Evolutionary conservation across 2,888 invertebrate genomes (phyloP).

Genomic region (Scaptomyza parva): DNA sequence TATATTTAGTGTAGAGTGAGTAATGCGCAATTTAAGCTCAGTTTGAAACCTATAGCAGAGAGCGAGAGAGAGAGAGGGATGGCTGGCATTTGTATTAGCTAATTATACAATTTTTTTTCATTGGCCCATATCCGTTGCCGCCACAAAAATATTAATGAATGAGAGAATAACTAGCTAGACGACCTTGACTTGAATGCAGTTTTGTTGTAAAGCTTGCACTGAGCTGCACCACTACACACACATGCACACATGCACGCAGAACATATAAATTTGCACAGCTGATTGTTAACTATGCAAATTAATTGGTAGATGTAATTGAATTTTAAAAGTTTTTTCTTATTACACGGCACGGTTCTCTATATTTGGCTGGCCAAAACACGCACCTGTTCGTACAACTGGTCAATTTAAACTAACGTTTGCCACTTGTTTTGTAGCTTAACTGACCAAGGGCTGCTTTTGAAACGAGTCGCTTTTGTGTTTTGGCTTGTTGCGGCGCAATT

Average conservation of each 20-base stretch:
- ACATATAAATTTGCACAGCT: conserved; percentile 67
- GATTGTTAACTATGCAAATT: conserved; percentile 61
- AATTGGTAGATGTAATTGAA: conserved; percentile 34
- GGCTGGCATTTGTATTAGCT: neutral
- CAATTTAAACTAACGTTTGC: conserved; percentile 49
- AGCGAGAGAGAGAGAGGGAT: neutral
- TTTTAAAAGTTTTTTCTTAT: conserved; percentile 1
- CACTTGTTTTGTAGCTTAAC: conserved; percentile 17
- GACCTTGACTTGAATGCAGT: conserved; percentile 68
- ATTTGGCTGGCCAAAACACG: conserved; percentile 37
- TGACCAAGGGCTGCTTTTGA: conserved; percentile 24
- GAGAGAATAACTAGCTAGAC: conserved; percentile 14
- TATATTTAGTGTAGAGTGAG: conserved; percentile 2
- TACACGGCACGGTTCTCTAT: conserved; percentile 11
- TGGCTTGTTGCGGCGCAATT: conserved; percentile 7
- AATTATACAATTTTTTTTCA: conserved; percentile 34
- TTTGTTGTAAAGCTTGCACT: conserved; percentile 34
- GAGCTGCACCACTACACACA: conserved; percentile 17
- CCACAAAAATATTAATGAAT: conserved; percentile 40
- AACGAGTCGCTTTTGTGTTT: neutral
- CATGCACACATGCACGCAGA: conserved; percentile 3
- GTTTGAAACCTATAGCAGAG: neutral
- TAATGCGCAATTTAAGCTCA: conserved; percentile 38
- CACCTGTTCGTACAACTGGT: conserved; percentile 57
- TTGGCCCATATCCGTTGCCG: conserved; percentile 24